Base-by-base conservation (phyloP, 30 jellyfish, hydroid and myxozoan genomes). In the Cassiopea xamachana region DNA sequence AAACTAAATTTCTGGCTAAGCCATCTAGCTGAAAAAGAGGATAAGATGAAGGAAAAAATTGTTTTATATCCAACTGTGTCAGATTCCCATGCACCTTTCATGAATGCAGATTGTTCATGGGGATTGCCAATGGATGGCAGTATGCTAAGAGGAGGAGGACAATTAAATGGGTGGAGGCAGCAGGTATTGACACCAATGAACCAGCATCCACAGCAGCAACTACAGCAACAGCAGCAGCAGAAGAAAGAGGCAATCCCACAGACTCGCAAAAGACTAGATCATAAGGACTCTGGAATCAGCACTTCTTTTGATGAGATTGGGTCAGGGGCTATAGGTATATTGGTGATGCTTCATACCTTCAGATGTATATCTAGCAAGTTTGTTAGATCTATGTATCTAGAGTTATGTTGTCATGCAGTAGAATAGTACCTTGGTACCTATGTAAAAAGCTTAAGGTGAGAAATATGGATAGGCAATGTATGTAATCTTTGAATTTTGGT, bases 241-340 rank as follows among this genome's bases (percentile, higher is more conserved):
- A 79, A 78, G 73, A 55, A 49, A 49, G 75, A 78, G 50, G 76
- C 46, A 48, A 60, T 48, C 27, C 92, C 68, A 48, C 92, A 84
- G 69, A 84, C 83, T 14, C 76, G 92, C 9, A 73, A 84, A 46
- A 91, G 91, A 48, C 76, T 94, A 39, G 87, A 92, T n/a, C 99
- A 96, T 61, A 96, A 90, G 85, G 99, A 96, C 90, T 96, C 99
- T 74, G 99, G 99, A 45, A 96, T 96, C 68, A 81, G 99, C 90
- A 92, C 97, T 12, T 96, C 99, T 0, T 96, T 96, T 89, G 96
- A 89, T 61, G 96, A 89, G 50, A 75, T 82, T 1, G 96, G 96
- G 7, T 80, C 92, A 18, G 84, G 85, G 27, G 95, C 85, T 6
- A 18, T 83, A 69, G 92, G 92, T 84, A 70, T 18, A 15, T 82